Evolutionary conservation across 2,797 vertebrate genomes (phyloP).

Genomic region (Microctenopoma steveboyesi): DNA sequence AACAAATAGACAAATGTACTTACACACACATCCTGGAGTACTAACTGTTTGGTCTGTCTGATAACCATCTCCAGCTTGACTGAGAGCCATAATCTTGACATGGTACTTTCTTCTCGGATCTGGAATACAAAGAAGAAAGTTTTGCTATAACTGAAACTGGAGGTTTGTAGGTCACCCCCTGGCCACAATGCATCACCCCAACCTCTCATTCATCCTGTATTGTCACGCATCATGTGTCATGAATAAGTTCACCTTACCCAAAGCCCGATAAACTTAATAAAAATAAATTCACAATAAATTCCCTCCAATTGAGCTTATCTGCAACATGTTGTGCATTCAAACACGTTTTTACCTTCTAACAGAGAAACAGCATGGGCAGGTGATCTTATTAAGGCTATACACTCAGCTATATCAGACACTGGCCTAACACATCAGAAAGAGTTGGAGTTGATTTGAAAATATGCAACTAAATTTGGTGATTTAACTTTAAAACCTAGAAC

Average conservation of each 20-base stretch:
- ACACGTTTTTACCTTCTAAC: slow-evolving; percentile 2
- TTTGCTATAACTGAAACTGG: slow-evolving; percentile 10
- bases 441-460: slow-evolving; percentile 8
- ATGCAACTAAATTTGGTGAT: slow-evolving; percentile 28
- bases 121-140: slow-evolving; percentile 61
- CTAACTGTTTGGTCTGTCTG: slow-evolving; percentile 95
- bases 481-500: slow-evolving; percentile 38
- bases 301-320: neutral
- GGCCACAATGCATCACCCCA: slow-evolving; percentile 55
- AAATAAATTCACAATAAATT: slow-evolving; percentile 12
- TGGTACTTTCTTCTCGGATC: slow-evolving; percentile 97
- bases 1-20: slow-evolving; percentile 70
- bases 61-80: slow-evolving; percentile 91
- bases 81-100: slow-evolving; percentile 91
- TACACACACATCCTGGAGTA: slow-evolving; percentile 95
- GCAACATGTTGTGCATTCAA: slow-evolving; percentile 19
- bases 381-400: neutral
- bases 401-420: neutral
- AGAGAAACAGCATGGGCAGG: neutral
- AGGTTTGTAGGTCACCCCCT: slow-evolving; percentile 40
- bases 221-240: slow-evolving; percentile 47
- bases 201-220: slow-evolving; percentile 64
- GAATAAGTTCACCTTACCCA: slow-evolving; percentile 52
- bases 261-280: slow-evolving; percentile 41
- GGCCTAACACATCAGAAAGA: slow-evolving; percentile 2